Conservation (phyloP, 2,888 invertebrate species). For the Nemoura dubitans region DNA sequence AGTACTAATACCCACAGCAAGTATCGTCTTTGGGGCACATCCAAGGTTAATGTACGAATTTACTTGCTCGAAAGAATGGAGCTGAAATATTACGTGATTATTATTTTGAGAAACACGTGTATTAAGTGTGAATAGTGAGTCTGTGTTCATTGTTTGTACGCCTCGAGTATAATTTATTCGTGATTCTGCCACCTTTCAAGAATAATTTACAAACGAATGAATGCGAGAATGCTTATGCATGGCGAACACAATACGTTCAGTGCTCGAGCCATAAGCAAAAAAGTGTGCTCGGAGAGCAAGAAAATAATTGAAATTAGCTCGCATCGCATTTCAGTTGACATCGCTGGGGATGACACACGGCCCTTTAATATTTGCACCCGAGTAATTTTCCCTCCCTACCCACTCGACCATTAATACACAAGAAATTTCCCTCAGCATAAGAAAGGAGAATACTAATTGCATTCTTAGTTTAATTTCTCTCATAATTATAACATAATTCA, state of each 20-base stretch:
- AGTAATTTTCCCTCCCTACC: background rate
- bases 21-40: background rate
- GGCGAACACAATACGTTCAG: background rate
- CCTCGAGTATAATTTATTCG: background rate
- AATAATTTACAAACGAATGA: background rate
- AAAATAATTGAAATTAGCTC: slow-evolving; percentile 9
- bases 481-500: slow-evolving; percentile 4
- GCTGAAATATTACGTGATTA: background rate
- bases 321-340: slow-evolving; percentile 7
- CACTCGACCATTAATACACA: background rate
- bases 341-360: background rate
- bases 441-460: background rate
- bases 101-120: background rate
- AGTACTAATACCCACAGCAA: background rate
- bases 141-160: background rate
- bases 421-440: background rate
- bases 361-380: background rate
- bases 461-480: background rate
- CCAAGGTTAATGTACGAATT: background rate
- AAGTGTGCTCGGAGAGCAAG: background rate
- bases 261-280: background rate
- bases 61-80: background rate
- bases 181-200: background rate
- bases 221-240: background rate
- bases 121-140: background rate